Evolutionary conservation across 2,888 invertebrate species (phyloP), one percentile per base, ranked within the genome.

Genomic region (Chrysomela aeneicollis): DNA sequence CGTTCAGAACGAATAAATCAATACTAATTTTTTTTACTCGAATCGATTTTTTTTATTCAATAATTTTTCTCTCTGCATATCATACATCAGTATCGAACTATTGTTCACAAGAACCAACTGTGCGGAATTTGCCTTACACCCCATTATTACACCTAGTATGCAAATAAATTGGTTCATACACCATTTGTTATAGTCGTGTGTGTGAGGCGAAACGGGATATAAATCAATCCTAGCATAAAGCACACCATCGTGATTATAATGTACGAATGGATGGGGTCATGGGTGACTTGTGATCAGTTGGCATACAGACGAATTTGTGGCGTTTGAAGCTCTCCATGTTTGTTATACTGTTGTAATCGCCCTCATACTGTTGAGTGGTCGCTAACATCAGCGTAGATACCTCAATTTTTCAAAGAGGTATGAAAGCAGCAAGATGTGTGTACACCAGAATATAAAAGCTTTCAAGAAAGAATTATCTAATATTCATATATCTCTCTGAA

Each of bases 151-250:
- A 65, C 53, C 62, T 59, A 53, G 63, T 63, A 65, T 54, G 66
- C 53, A 61, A 66, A 68, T 68, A 66, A 66, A 68, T 68, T 68
- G 55, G 50, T 58, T 59, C 61, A 59, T 49, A 61, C 58, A 66
- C 63, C 68, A 66, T 67, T 59, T 59, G 49, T 51, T 59, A 47
- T 51, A 22, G 51, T 37, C 35, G 52, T 51, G 52, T 51, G 32
- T 21, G 52, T 46, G 55, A 47, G 46, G 50, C 35, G 51, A 61
- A 61, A 54, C 26, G 15, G 32, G 6, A 35, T 61, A 61, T 61
- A 52, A 61, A 61, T 61, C 61, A 61, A 61, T 61, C 54, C 49
- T 49, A 61, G 30, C 35, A 30, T 32, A 12, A 19, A 15, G n/a
- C n/a, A 42, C 1, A 9, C n/a, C 15, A 10, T 42, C 15, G 15